A percentile compares a stretch with the other conserved stretches of the same genome.
Conservation (phyloP, 2,888 invertebrate genomes). For the Scaeva pyrastri region DNA sequence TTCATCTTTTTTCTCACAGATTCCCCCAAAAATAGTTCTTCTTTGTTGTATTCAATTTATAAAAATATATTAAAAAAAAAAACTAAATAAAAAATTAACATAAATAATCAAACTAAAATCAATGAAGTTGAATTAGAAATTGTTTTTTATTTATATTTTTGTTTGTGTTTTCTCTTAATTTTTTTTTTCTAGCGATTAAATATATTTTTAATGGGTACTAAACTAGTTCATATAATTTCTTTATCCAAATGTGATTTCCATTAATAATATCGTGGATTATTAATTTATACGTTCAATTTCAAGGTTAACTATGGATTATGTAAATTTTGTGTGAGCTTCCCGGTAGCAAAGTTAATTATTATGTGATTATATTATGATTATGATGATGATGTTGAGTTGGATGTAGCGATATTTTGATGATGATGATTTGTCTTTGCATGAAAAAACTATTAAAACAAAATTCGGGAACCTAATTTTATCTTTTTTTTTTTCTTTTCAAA, state of each 20-base stretch:
- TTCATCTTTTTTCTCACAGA: neutral
- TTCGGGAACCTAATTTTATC: neutral
- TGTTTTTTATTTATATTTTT: conserved; percentile 9
- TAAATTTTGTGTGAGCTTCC: conserved; percentile 25
- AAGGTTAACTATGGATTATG: conserved; percentile 56
- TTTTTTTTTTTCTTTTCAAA: neutral
- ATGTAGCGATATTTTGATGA: too few relatives aligned
- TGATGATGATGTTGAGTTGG: conserved; percentile 13
- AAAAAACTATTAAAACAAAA: conserved; percentile 8
- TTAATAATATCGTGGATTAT: conserved; percentile 38
- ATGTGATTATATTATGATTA: conserved; percentile 30
- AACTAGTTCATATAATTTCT: conserved; percentile 66
- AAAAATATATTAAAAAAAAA: conserved; percentile 8
- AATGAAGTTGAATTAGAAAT: conserved; percentile 9
- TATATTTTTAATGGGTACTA: neutral
- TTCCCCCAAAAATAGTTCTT: conserved; percentile 7
- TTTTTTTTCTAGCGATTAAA: conserved; percentile 6
- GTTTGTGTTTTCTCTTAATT: neutral
- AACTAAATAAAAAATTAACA: conserved; percentile 49
- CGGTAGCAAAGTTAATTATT: conserved; percentile 21
- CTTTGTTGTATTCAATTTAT: neutral
- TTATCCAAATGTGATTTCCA: conserved; percentile 15
- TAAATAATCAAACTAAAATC: conserved; percentile 18
- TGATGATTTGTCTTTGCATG: conserved; percentile 9
- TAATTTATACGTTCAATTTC: conserved; percentile 50